Evolutionary conservation across 1,140 invertebrate genomes (phyloP).

Genomic region (Chlorops oryzae): DNA sequence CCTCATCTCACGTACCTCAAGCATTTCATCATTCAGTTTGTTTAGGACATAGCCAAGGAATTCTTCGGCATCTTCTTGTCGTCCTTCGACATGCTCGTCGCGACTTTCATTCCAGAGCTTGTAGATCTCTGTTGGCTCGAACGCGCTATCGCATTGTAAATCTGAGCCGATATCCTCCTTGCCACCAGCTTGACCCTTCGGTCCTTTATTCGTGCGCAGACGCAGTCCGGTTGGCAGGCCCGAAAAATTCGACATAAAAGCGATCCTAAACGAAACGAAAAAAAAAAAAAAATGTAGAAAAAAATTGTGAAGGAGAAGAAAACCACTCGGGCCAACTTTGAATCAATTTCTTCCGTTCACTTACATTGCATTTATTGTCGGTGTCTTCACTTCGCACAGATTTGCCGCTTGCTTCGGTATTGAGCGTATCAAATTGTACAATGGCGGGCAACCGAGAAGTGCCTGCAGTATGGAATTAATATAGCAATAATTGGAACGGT

Average conservation of each 20-base stretch:
- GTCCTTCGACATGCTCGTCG: constrained; percentile 66
- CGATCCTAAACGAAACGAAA: constrained; percentile 40
- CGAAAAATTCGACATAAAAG: constrained; percentile 63
- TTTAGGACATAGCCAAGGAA: constrained; percentile 89
- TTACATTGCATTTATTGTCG: constrained; percentile 79
- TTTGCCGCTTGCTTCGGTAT: constrained; percentile 56
- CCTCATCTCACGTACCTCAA: constrained; percentile 62
- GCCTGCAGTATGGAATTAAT: constrained; percentile 90
- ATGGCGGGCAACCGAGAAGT: constrained; percentile 83
- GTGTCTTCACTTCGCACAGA: constrained; percentile 64
- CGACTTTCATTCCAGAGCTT: constrained; percentile 72
- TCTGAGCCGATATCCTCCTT: constrained; percentile 48
- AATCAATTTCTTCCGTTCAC: constrained; percentile 11
- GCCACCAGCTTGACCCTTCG: constrained; percentile 29
- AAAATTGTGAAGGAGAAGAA: neutral
- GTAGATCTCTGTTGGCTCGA: constrained; percentile 78
- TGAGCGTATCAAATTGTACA: constrained; percentile 82
- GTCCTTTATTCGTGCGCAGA: constrained; percentile 39
- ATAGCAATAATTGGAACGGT: constrained; percentile 92
- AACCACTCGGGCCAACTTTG: no score
- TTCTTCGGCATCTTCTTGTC: constrained; percentile 93
- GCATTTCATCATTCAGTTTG: constrained; percentile 92
- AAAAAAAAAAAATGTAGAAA: neutral
- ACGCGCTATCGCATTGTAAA: constrained; percentile 52
- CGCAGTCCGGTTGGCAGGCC: constrained; percentile 54